Evolutionary conservation across 2,888 invertebrate genomes (phyloP).

Genomic region (Meloe dianella): DNA sequence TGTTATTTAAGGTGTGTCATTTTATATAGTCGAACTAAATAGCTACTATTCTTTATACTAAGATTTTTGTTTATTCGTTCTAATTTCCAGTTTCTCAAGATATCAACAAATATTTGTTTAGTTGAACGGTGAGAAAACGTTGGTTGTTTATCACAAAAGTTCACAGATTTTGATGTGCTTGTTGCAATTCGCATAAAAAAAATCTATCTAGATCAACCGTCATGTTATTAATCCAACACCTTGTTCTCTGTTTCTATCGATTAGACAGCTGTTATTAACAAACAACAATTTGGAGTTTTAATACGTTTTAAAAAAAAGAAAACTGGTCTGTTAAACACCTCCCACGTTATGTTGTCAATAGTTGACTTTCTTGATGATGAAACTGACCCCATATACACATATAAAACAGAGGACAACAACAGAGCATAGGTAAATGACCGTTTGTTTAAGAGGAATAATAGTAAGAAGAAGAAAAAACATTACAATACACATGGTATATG

Average conservation of each 20-base stretch:
- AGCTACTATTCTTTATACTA: background rate
- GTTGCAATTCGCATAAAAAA: background rate
- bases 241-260: background rate
- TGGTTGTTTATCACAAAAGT: background rate
- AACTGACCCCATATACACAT: conserved; percentile 7
- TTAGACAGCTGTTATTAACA: background rate
- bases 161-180: background rate
- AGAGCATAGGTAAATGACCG: conserved; percentile 4
- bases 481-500: background rate
- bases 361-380: conserved; percentile 4
- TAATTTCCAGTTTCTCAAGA: conserved; percentile 1
- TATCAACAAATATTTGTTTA: conserved; percentile 1
- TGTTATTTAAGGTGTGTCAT: conserved; percentile 3
- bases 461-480: background rate
- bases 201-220: background rate
- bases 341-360: conserved; percentile 5
- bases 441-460: background rate
- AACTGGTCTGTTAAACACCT: conserved; percentile 8
- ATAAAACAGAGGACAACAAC: conserved; percentile 1
- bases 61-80: background rate
- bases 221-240: background rate
- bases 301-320: background rate
- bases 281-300: background rate
- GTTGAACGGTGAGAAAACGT: background rate
- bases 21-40: no score